Evolutionary conservation across 1,140 invertebrate species (phyloP).

Genomic region (Trialeurodes vaporariorum): DNA sequence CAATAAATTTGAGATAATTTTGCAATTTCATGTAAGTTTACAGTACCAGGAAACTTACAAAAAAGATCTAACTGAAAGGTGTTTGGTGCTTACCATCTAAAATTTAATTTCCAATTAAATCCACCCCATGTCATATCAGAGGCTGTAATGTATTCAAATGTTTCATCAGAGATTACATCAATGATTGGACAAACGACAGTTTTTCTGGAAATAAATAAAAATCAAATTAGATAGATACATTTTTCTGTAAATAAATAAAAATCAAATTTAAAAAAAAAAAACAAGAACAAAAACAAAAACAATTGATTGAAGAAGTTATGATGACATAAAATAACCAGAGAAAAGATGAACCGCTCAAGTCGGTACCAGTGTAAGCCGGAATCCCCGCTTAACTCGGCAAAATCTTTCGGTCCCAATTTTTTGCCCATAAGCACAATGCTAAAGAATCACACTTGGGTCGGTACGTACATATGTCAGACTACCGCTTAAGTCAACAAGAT

Average conservation of each 20-base stretch:
- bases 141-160: constrained; percentile 90
- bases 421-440: too few species aligned
- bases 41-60: background rate
- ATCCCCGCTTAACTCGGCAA: too few species aligned
- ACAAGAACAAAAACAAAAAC: too few species aligned
- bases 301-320: constrained; percentile 15
- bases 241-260: too few species aligned
- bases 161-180: constrained; percentile 95
- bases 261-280: too few species aligned
- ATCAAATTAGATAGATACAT: background rate
- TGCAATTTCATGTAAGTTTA: background rate
- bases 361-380: too few species aligned
- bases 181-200: constrained; percentile 96
- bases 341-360: too few species aligned
- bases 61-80: too few species aligned
- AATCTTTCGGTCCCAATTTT: too few species aligned
- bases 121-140: constrained; percentile 95
- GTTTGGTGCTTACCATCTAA: constrained; percentile 80
- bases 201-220: constrained; percentile 41
- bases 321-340: constrained; percentile 12
- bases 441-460: too few species aligned
- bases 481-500: too few species aligned
- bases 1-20: background rate
- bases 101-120: constrained; percentile 97
- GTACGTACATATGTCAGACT: too few species aligned